phyloP scores from a whole-genome alignment of 1,140 invertebrate genomes.

The Drosophila repletoides region DNA sequence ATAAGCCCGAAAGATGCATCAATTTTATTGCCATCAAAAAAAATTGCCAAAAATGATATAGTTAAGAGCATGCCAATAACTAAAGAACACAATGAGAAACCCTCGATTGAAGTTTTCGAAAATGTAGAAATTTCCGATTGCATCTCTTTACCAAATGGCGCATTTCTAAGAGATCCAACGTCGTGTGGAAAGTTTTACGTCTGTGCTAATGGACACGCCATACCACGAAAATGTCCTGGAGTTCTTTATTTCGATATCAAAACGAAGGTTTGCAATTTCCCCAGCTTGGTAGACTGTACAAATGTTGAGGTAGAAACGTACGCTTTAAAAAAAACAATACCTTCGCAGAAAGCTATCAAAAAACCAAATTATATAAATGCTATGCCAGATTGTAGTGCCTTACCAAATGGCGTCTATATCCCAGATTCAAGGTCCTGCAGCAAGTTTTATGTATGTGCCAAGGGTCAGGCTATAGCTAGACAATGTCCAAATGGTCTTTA shows the following conservation, averaged over 20 bases:
- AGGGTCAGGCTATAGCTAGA: conserved; percentile 34
- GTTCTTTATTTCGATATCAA: conserved; percentile 48
- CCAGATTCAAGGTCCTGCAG: conserved; percentile 42
- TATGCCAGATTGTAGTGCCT: conserved; percentile 22
- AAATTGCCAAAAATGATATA: not conserved
- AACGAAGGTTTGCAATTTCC: conserved; percentile 54
- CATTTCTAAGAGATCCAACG: conserved; percentile 24
- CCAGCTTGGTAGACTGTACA: conserved; percentile 47
- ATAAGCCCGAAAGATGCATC: no score
- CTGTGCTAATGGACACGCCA: conserved; percentile 33
- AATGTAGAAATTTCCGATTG: not conserved
- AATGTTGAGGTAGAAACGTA: not conserved
- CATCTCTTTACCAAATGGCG: conserved; percentile 30
- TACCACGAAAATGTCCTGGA: conserved; percentile 34
- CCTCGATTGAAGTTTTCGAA: not conserved
- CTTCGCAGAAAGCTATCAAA: not conserved
- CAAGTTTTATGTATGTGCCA: conserved; percentile 53
- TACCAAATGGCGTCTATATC: conserved; percentile 38
- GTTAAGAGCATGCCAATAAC: not conserved
- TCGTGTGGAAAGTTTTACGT: conserved; percentile 46
- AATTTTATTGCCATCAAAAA: no score
- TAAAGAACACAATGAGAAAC: not conserved
- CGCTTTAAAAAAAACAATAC: not conserved
- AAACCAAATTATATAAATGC: not conserved
- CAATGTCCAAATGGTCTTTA: conserved; percentile 51